Evolutionary conservation across 2,888 invertebrate species (phyloP).

Genomic region (Mythimna ferrago): DNA sequence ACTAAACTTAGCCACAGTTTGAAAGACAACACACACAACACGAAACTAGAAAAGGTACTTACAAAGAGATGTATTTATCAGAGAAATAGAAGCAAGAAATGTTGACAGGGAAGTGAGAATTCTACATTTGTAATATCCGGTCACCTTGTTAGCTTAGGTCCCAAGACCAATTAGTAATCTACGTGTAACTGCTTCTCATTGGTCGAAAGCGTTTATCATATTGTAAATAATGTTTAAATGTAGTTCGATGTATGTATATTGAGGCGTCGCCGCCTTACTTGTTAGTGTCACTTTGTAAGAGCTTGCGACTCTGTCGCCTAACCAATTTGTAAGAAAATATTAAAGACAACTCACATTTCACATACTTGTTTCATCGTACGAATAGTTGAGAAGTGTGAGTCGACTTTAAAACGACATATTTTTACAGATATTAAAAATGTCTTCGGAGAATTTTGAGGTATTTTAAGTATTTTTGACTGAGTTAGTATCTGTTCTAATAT

Average conservation of each 20-base stretch:
- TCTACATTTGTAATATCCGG: conserved; percentile 17
- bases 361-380: not conserved
- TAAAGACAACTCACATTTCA: conserved; percentile 35
- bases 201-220: conserved; percentile 58
- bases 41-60: conserved; percentile 36
- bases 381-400: conserved; percentile 33
- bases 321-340: conserved; percentile 64
- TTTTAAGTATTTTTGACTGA: conserved; percentile 58
- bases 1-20: conserved; percentile 20
- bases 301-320: conserved; percentile 71
- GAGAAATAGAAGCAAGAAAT: conserved; percentile 1
- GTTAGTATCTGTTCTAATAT: conserved; percentile 67
- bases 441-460: conserved; percentile 52
- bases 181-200: conserved; percentile 51
- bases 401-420: conserved; percentile 60
- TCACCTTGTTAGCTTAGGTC: conserved; percentile 45
- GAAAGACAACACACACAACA: conserved; percentile 46
- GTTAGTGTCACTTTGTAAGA: conserved; percentile 67
- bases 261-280: conserved; percentile 57
- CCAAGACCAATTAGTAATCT: conserved; percentile 58
- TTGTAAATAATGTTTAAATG: conserved; percentile 68
- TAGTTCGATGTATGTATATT: conserved; percentile 70
- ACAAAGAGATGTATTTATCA: conserved; percentile 16
- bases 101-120: conserved; percentile 35
- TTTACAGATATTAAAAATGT: conserved; percentile 66